Evolutionary conservation across 2,888 invertebrate species (phyloP), one percentile per base, ranked within the genome.

Genomic region (Adelognathus sp.): DNA sequence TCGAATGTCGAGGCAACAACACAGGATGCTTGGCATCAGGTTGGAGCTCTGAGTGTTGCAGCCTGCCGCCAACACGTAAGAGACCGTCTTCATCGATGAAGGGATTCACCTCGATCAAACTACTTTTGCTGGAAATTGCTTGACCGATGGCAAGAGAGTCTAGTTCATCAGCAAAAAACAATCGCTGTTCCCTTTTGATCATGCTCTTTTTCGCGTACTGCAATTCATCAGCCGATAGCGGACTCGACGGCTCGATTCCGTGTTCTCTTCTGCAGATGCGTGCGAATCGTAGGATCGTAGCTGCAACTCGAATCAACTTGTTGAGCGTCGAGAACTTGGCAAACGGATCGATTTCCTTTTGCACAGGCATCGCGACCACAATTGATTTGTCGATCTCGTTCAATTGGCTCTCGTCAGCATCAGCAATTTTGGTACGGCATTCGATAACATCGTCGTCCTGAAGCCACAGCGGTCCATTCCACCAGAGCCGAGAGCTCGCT

Each of bases 401-500:
- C n/a, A 46, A n/a, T 31, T 63, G 29, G 9, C 18, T 18, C 18
- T 63, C 63, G 46, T 46, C 18, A 7, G 31, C 1, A 4, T 46
- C 46, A 2, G 44, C 29, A 5, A 44, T 6, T 29, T 31, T 16
- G 2, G 56, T n/a, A 31, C 6, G 56, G 0, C 3, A 14, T 4
- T n/a, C 76, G 73, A 3, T 66, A 16, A 39, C 44, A 46, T 5
- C 52, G 6, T 6, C 73, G 29, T 58, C 50, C 24, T 44, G 54
- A 14, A 7, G 44, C 82, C 81, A 84, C 7, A n/a, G 9, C 9
- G 86, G 86, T 4, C 84, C 84, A 14, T 73, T 64, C 82, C 83
- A 83, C 85, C 84, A 85, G 2, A 73, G 11, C 0, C 64, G 14
- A 44, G 39, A 70, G 33, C 39, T 41, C 5, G 5, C 1, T 1